These are phyloP conservation scores for Meandrina meandrites DNA, from an alignment of 92 coral and sea anemone genomes.

Conservation along the genomic window DNA sequence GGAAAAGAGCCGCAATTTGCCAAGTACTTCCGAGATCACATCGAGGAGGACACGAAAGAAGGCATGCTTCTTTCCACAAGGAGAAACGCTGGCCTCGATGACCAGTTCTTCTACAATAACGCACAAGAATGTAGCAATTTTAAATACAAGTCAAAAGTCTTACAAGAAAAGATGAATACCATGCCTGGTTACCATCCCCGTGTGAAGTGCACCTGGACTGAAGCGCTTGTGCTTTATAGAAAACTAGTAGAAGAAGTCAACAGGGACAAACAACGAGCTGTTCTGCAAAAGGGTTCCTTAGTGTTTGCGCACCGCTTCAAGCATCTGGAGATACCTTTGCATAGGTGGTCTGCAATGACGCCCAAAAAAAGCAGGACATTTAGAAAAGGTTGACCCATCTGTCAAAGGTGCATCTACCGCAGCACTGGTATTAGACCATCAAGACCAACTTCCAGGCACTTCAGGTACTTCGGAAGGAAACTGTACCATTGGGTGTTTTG, in stretches of 20 bases:
- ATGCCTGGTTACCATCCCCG: conserved; percentile 37
- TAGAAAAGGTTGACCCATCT: conserved; percentile 28
- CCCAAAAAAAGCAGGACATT: conserved; percentile 14
- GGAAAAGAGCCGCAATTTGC: conserved; percentile 15
- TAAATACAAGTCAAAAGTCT: conserved; percentile 38
- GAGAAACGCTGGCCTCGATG: conserved; percentile 36
- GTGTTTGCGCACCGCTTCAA: conserved; percentile 12
- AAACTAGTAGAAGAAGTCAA: background rate
- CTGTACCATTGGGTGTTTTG: conserved; percentile 36
- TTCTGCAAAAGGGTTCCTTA: background rate
- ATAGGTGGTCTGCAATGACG: conserved; percentile 24
- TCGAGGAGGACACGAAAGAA: conserved; percentile 42
- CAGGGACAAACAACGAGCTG: conserved; percentile 11
- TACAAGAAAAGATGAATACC: conserved; percentile 32
- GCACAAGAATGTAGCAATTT: conserved; percentile 44
- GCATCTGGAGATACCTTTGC: conserved; percentile 19
- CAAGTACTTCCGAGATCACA: background rate
- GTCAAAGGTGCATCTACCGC: conserved; percentile 20
- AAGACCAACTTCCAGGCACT: conserved; percentile 9
- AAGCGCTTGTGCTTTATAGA: background rate
- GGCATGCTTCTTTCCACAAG: conserved; percentile 36
- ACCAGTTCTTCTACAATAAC: conserved; percentile 48
- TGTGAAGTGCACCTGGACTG: conserved; percentile 52
- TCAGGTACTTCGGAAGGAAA: conserved; percentile 13
- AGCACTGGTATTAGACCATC: conserved; percentile 1